Base-by-base conservation (phyloP, 2,113 vertebrate species). In the Halichoerus grypus region DNA sequence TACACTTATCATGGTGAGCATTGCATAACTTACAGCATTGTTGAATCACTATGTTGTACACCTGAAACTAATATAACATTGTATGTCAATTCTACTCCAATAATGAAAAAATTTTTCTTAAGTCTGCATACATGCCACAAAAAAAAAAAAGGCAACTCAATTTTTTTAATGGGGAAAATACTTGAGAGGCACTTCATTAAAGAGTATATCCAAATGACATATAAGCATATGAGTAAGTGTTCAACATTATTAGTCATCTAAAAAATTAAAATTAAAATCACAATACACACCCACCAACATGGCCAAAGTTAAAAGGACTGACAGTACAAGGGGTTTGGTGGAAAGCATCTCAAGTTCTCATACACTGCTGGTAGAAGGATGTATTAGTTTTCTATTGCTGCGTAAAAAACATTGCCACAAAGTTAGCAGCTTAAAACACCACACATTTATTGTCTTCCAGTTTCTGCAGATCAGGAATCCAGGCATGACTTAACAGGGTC, bases 201-300 rank as follows among this genome's bases (percentile, higher is more conserved):
- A 83, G 33, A 87, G 12, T 91, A 55, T 31, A 83, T 71, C 53
- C 53, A 96, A 92, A 85, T 93, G 28, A 90, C 31, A 55, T 65
- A 80, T 53, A 90, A 57, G 71, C 26, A 86, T 80, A 72, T 72
- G 79, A 76, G 72, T 91, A 84, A 71, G 24, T 79, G 39, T 22
- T 71, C 14, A 72, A 42, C 13, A 71, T 84, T 93, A 85, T 89
- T 57, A 85, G 57, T 42, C 55, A 85, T 63, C 31, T 90, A 31
- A 15, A 80, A 97, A 90, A 16, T 74, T 86, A 55, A 93, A 97
- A 59, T 93, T 69, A 61, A 69, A 95, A 89, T 79, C 61, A 59
- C 39, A 94, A 76, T 88, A 83, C 36, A 84, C 3, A 92, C 24
- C 53, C 22, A 46, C 16, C 31, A 84, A 31, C 21, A 28, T 61